Evolutionary conservation across 2,113 vertebrate genomes (phyloP).

Genomic region (Rhynchopsitta pachyrhyncha): DNA sequence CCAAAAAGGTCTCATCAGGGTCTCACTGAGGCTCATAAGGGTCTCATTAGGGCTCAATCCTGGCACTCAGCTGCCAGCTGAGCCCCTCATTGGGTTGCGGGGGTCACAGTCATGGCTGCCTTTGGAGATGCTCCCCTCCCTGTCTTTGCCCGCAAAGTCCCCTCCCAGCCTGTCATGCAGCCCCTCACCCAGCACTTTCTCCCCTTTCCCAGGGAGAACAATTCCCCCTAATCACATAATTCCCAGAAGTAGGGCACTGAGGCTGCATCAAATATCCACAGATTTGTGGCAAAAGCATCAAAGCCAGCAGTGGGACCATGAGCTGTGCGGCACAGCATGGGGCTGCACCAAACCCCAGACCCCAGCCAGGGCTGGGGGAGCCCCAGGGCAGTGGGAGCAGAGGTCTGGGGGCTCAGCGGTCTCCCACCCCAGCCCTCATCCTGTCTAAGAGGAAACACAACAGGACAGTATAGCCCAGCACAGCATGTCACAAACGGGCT

Average conservation of each 20-base stretch:
- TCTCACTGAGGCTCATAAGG: neutral
- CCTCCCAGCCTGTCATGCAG: neutral
- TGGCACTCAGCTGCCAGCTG: neutral
- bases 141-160: no score
- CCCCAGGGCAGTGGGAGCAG: neutral
- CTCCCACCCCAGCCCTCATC: neutral
- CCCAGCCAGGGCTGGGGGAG: neutral
- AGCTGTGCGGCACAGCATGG: rapidly evolving
- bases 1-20: no score
- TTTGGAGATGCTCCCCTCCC: neutral
- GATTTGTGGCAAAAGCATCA: neutral
- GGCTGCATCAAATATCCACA: neutral
- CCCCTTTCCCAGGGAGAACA: neutral
- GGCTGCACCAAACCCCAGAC: rapidly evolving
- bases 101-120: neutral
- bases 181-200: neutral
- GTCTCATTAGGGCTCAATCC: neutral
- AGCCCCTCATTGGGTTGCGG: neutral
- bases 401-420: neutral
- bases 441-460: neutral
- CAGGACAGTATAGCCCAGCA: neutral
- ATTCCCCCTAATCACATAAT: neutral
- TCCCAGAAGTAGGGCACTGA: neutral
- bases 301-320: neutral
- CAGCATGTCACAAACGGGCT: neutral